Conservation (phyloP, 2,113 vertebrate genomes). For the Tachycineta bicolor region DNA sequence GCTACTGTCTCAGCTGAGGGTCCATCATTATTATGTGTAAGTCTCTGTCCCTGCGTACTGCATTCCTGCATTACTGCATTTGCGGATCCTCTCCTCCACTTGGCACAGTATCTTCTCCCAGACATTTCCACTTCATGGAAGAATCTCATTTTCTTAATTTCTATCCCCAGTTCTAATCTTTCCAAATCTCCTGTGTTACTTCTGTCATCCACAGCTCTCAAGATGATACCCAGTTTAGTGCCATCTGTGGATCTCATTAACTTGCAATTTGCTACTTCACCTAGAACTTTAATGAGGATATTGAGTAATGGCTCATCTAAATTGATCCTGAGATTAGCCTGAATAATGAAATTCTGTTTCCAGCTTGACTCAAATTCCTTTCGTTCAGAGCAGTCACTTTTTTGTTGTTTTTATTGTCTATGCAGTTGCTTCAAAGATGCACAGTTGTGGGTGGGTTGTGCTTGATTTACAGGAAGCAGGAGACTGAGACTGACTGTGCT, state of each 20-base stretch:
- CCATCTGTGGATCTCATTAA: conserved; percentile 60
- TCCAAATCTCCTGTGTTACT: conserved; percentile 49
- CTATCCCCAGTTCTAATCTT: conserved; percentile 43
- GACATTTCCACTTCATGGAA: background rate
- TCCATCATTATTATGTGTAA: background rate
- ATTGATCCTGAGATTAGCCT: conserved; percentile 28
- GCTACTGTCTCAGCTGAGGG: background rate
- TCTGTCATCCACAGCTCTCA: conserved; percentile 21
- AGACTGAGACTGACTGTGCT: background rate
- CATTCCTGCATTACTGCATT: background rate
- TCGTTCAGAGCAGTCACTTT: background rate
- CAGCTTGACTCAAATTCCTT: background rate
- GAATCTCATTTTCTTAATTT: conserved; percentile 53
- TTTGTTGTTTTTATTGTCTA: background rate
- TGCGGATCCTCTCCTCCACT: background rate
- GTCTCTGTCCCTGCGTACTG: background rate
- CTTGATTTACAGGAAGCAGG: background rate
- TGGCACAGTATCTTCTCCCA: background rate
- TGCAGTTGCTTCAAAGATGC: background rate
- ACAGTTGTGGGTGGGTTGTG: background rate
- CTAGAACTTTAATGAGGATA: conserved; percentile 48
- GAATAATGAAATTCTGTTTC: conserved; percentile 38
- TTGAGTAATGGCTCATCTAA: conserved; percentile 26
- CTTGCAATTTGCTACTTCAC: conserved; percentile 26
- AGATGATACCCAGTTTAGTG: background rate